These are phyloP conservation scores for Pemphredon lugubris DNA, from an alignment of 2,888 invertebrate genomes.

Conservation along the genomic window DNA sequence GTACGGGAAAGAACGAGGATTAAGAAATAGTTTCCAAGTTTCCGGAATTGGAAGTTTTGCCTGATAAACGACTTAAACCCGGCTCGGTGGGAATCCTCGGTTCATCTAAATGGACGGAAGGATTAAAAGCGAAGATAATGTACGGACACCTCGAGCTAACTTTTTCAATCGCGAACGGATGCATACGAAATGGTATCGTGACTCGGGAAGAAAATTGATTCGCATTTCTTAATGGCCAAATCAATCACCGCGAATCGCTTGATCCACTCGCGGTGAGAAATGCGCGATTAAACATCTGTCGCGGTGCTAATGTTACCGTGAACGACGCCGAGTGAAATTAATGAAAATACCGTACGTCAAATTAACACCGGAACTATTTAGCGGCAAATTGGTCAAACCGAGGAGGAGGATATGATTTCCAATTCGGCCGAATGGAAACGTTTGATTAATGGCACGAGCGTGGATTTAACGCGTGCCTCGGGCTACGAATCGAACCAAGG, in stretches of 20 bases:
- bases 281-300: too few relatives aligned
- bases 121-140: constrained; percentile 8
- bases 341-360: not conserved
- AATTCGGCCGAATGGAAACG: not conserved
- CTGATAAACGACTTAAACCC: constrained; percentile 33
- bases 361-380: constrained; percentile 1
- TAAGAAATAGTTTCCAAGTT: constrained; percentile 42
- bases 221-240: not conserved
- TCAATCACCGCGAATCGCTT: not conserved
- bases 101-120: constrained; percentile 4
- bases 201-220: not conserved
- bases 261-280: too few relatives aligned
- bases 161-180: constrained; percentile 4
- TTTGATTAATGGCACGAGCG: constrained; percentile 1
- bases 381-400: not conserved
- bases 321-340: not conserved
- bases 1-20: too few relatives aligned
- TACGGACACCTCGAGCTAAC: not conserved
- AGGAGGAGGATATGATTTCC: not conserved
- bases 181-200: not conserved
- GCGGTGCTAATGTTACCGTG: too few relatives aligned
- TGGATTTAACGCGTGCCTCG: not conserved
- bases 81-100: not conserved
- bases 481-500: not conserved
- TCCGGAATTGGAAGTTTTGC: constrained; percentile 27